phyloP scores from a whole-genome alignment of 2,113 vertebrate genomes.

The Thamnophis sirtalis region DNA sequence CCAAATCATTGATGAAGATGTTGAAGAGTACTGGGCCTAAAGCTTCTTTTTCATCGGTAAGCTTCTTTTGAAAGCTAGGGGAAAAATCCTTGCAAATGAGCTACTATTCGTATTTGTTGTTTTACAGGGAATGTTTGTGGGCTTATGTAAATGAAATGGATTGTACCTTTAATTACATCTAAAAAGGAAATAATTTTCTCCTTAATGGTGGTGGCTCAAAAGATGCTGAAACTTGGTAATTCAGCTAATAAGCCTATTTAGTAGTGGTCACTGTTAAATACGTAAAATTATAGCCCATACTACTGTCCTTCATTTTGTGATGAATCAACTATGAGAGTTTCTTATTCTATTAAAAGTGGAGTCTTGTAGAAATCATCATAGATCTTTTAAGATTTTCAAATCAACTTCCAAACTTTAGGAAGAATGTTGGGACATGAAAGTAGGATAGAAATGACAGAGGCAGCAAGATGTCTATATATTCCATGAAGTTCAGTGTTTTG shows the following conservation, averaged over 20 bases:
- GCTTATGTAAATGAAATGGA: slow-evolving; percentile 73
- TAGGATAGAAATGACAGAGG: not conserved
- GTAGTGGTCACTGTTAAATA: slow-evolving; percentile 55
- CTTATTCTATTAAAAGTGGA: not conserved
- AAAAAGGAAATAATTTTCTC: slow-evolving; percentile 64
- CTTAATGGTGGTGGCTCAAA: slow-evolving; percentile 74
- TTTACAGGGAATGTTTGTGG: slow-evolving; percentile 67
- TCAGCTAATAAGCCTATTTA: slow-evolving; percentile 68
- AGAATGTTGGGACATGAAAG: not conserved
- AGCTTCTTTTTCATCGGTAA: slow-evolving; percentile 29
- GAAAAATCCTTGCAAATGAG: slow-evolving; percentile 61
- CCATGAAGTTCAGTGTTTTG: not conserved
- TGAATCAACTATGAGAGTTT: not conserved
- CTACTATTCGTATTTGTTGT: slow-evolving; percentile 72
- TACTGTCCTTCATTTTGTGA: slow-evolving; percentile 25
- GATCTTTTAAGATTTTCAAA: not conserved
- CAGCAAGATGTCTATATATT: not conserved
- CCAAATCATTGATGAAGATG: too few relatives aligned
- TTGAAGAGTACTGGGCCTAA: too few relatives aligned
- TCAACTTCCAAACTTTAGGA: not conserved
- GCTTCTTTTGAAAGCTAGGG: slow-evolving; percentile 60
- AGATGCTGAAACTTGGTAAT: slow-evolving; percentile 66
- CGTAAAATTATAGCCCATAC: not conserved
- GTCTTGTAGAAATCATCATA: not conserved
- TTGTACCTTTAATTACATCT: slow-evolving; percentile 77